These are phyloP conservation scores for Rhabdomys pumilio DNA, from an alignment of 2,797 vertebrate species.

Conservation along the genomic window DNA sequence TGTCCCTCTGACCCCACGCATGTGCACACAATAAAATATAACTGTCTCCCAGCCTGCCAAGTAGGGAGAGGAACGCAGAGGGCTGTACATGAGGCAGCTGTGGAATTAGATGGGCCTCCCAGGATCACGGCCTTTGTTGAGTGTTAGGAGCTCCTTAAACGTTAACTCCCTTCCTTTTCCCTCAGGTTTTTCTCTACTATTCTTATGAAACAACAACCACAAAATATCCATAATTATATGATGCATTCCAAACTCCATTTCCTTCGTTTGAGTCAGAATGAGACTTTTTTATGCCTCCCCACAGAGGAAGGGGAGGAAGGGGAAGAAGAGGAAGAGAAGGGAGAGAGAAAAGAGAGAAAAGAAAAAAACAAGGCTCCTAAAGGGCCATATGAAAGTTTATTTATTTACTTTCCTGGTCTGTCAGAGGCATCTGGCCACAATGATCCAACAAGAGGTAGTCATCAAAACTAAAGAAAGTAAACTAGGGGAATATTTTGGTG, in stretches of 20 bases:
- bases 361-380: background rate
- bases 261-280: conserved; percentile 29
- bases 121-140: background rate
- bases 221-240: conserved; percentile 30
- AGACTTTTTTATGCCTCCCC: background rate
- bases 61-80: background rate
- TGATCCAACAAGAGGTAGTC: conserved; percentile 62
- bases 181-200: background rate
- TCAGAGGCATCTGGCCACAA: conserved; percentile 67
- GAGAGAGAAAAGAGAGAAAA: accelerated
- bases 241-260: conserved; percentile 38
- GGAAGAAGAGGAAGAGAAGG: too few species aligned
- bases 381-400: conserved; percentile 57
- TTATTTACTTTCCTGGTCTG: conserved; percentile 68
- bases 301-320: background rate
- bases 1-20: background rate
- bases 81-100: background rate
- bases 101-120: background rate
- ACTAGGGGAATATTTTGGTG: conserved; percentile 68
- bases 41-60: conserved; percentile 1
- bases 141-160: background rate
- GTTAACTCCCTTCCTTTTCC: conserved; percentile 21
- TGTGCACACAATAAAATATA: background rate
- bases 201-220: conserved; percentile 39
- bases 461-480: conserved; percentile 79